Conservation (phyloP, 1,140 invertebrate genomes). For the Hylaeus anthracinus region DNA sequence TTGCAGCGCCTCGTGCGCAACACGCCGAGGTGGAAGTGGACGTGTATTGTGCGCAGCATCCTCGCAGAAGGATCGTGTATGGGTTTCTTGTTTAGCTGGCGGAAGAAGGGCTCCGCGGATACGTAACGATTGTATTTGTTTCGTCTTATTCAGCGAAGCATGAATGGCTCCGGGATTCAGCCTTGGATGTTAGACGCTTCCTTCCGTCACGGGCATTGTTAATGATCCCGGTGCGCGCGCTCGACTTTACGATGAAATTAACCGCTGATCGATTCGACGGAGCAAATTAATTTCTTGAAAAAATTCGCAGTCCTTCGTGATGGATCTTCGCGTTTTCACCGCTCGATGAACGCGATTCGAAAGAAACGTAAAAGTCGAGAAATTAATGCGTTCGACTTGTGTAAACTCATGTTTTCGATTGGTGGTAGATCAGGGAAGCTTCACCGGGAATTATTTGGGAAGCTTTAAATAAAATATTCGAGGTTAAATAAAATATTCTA, state of each 20-base stretch:
- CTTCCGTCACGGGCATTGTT: constrained; percentile 5
- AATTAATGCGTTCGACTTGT: too few relatives aligned
- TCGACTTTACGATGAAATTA: not conserved
- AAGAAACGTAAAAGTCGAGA: too few relatives aligned
- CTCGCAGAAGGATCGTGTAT: not conserved
- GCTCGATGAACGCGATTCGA: too few relatives aligned
- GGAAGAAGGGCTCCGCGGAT: constrained; percentile 23
- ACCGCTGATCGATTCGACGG: too few relatives aligned
- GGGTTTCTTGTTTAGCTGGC: constrained; percentile 29
- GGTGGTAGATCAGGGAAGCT: too few relatives aligned
- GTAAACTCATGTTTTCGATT: too few relatives aligned
- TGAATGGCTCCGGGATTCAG: constrained; percentile 23
- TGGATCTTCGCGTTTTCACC: too few relatives aligned
- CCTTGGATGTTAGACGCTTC: not conserved
- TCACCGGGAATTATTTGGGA: too few relatives aligned
- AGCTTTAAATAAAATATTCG: too few relatives aligned
- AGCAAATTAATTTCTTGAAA: too few relatives aligned
- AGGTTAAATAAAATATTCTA: too few relatives aligned
- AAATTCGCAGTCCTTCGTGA: too few relatives aligned
- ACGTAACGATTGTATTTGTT: constrained; percentile 36
- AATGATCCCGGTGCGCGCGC: not conserved
- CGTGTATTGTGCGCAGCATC: constrained; percentile 28
- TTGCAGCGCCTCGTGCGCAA: constrained; percentile 35
- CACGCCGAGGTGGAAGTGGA: constrained; percentile 26
- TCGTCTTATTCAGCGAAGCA: constrained; percentile 38